Conservation (phyloP, 2,888 invertebrate genomes). For the Rotaria macrura region DNA sequence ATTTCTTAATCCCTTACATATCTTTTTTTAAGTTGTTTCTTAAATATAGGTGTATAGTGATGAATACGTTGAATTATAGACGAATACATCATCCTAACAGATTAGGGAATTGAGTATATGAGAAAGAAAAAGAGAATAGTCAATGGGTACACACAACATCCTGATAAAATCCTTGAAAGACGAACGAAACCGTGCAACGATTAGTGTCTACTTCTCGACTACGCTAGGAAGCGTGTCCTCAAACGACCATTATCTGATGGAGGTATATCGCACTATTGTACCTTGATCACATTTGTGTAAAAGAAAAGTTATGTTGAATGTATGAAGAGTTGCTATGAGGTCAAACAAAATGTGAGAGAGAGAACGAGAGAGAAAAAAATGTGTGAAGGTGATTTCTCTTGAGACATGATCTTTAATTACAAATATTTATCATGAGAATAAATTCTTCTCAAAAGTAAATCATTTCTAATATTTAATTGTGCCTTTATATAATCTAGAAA, state of each 20-base stretch:
- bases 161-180: no score
- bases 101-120: no score
- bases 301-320: background rate
- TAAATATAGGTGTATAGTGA: no score
- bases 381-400: constrained; percentile 8
- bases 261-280: background rate
- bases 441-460: background rate
- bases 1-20: background rate
- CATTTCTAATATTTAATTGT: background rate
- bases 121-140: no score
- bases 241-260: no score
- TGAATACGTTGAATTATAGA: no score
- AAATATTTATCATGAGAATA: background rate
- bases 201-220: no score
- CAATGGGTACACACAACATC: no score
- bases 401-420: background rate
- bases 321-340: background rate
- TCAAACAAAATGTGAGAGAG: background rate
- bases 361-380: background rate
- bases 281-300: background rate
- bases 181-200: no score
- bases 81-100: no score
- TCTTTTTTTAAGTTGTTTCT: background rate
- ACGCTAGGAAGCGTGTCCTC: no score
- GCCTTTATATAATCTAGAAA: no score